phyloP scores from a whole-genome alignment of 1,140 invertebrate species.

The Orius insidiosus region DNA sequence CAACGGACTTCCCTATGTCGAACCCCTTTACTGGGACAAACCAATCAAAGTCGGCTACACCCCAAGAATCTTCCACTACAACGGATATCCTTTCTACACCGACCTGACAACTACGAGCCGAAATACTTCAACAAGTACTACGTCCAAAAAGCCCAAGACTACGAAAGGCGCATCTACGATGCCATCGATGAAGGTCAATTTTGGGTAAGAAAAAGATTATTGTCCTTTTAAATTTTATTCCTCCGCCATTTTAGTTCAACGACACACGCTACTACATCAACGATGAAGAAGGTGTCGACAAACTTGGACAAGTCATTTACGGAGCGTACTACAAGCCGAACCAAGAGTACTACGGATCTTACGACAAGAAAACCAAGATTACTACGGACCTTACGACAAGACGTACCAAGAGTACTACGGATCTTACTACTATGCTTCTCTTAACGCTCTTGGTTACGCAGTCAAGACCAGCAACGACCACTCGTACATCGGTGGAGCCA shows the following conservation, averaged over 20 bases:
- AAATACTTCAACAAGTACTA: constrained; percentile 8
- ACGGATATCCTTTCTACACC: constrained; percentile 8
- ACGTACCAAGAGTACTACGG: constrained; percentile 28
- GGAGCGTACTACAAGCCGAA: constrained; percentile 3
- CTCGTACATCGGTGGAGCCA: constrained; percentile 22
- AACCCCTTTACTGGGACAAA: constrained; percentile 33
- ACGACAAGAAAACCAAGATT: no score
- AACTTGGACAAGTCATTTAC: constrained; percentile 4
- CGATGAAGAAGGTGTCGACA: constrained; percentile 2
- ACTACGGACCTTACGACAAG: neutral
- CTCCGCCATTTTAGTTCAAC: constrained; percentile 28
- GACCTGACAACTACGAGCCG: constrained; percentile 6
- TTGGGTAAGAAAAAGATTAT: neutral
- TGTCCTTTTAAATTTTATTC: neutral
- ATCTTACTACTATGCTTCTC: constrained; percentile 26
- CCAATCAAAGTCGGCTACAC: constrained; percentile 24
- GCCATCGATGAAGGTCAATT: neutral
- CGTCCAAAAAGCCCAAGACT: constrained; percentile 4
- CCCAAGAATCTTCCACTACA: constrained; percentile 7
- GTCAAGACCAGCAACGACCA: constrained; percentile 29
- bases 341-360: constrained; percentile 29
- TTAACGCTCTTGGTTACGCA: constrained; percentile 27
- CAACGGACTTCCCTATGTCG: constrained; percentile 39
- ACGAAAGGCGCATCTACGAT: constrained; percentile 6
- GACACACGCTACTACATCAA: constrained; percentile 9